Evolutionary conservation across 2,797 vertebrate genomes (phyloP).

Genomic region (Neosilurus hyrtlii): DNA sequence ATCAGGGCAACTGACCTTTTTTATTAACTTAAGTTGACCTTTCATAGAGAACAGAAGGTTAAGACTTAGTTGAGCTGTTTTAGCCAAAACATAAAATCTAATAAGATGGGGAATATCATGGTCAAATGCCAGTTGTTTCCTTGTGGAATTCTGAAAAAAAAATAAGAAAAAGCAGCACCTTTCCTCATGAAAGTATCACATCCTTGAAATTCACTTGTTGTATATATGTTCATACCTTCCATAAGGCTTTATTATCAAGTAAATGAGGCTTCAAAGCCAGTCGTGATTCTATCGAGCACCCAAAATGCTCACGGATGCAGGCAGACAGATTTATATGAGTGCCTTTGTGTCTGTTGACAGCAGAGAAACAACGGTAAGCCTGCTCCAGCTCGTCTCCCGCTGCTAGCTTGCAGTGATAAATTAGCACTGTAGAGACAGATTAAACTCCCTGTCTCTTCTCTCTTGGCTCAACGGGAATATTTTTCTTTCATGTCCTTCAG

Average conservation of each 20-base stretch:
- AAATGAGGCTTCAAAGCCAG: constrained; percentile 31
- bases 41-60: constrained; percentile 11
- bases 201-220: constrained; percentile 1
- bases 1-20: neutral
- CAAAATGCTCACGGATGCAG: neutral
- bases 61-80: constrained; percentile 1
- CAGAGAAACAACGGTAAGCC: constrained; percentile 38
- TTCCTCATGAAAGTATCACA: neutral
- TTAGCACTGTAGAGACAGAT: constrained; percentile 55
- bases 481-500: constrained; percentile 57
- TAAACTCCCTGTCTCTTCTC: constrained; percentile 53
- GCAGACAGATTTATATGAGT: constrained; percentile 40
- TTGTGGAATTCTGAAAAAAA: neutral
- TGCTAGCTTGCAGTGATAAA: constrained; percentile 41
- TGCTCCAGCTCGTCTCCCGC: constrained; percentile 29
- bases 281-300: constrained; percentile 17
- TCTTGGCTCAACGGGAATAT: constrained; percentile 28
- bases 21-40: neutral
- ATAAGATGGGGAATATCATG: neutral
- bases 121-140: constrained; percentile 7
- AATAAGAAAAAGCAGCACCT: constrained; percentile 10
- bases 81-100: constrained; percentile 9
- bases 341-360: constrained; percentile 40
- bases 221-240: constrained; percentile 11
- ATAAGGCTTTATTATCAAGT: constrained; percentile 25